These are phyloP conservation scores for Tetrax tetrax DNA, from an alignment of 2,113 vertebrate species.

Conservation along the genomic window DNA sequence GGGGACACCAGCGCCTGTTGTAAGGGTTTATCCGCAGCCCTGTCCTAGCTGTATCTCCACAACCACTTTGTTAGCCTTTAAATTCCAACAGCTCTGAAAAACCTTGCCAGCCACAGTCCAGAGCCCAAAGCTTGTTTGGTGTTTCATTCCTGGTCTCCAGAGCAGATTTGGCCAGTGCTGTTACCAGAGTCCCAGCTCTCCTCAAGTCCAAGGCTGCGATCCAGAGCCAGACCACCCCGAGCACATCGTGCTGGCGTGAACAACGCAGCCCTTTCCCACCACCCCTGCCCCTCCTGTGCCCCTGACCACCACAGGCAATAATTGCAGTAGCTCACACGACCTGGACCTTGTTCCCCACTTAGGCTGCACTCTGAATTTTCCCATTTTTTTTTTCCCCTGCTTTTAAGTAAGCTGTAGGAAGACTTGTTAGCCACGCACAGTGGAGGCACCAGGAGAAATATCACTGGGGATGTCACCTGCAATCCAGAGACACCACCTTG, in stretches of 20 bases:
- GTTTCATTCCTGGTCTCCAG: neutral
- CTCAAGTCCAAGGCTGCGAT: neutral
- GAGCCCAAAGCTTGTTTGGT: neutral
- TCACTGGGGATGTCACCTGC: neutral
- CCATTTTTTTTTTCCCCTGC: neutral
- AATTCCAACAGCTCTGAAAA: neutral
- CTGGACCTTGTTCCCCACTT: neutral
- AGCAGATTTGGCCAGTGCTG: neutral
- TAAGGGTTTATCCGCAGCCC: neutral
- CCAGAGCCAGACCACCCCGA: neutral
- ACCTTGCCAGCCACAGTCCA: neutral
- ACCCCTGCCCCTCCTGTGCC: neutral
- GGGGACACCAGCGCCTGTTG: neutral
- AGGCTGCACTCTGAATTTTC: neutral
- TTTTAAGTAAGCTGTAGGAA: neutral
- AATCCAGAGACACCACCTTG: neutral
- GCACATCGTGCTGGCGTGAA: neutral
- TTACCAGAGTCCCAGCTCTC: rapidly evolving
- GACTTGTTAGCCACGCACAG: neutral
- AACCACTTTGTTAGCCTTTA: neutral
- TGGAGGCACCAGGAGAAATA: neutral
- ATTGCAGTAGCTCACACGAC: neutral
- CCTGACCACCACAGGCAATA: neutral
- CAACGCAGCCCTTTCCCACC: neutral
- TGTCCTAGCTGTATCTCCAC: neutral